Base-by-base conservation (phyloP, 2,888 invertebrate genomes). In the Drosophila buzzatii region DNA sequence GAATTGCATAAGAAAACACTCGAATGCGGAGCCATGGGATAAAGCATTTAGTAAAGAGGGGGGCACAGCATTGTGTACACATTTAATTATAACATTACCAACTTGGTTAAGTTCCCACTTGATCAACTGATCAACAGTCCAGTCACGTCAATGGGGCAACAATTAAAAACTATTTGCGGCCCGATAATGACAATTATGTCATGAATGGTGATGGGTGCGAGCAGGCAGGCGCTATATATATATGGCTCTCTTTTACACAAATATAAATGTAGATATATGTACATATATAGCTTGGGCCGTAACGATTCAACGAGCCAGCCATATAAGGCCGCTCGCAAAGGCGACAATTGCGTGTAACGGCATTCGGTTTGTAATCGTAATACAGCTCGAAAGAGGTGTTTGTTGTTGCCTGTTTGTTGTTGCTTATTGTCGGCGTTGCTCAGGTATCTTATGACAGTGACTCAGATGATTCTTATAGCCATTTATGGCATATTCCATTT, bases 181-280 rank as follows among this genome's bases (percentile, higher is more conserved):
- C 83, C 73, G 85, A 85, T 86, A 86, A 84, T 82, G 73, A 79
- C 82, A 84, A 86, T 86, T 84, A 84, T 85, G 81, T 83, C 86
- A 83, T 70, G 20, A 20, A 18, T 35, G 51, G 1, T 1, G 8
- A 33, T 31, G 52, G 33, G 45, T 62, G 59, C 51, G 49, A 16
- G 37, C 44, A 23, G 23, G n/a, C 33, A 10, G 35, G 57, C 57
- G 37, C 23, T 37, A 37, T 20, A 7, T 4, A 5, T 23, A 45
- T 14, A 20, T 2, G 9, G 0, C 18, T 14, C 52, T 52, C 33
- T 35, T 16, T 52, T 9, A 2, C 33, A 33, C 33, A 51, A 14
- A 18, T 49, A n/a, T 51, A 18, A 14, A 44, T 8, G 56, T 33
- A 27, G 51, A 37, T 27, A 45, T 45, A 44, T 35, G n/a, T 14